phyloP scores from a whole-genome alignment of 2,888 invertebrate species.

The Andrena fulva region DNA sequence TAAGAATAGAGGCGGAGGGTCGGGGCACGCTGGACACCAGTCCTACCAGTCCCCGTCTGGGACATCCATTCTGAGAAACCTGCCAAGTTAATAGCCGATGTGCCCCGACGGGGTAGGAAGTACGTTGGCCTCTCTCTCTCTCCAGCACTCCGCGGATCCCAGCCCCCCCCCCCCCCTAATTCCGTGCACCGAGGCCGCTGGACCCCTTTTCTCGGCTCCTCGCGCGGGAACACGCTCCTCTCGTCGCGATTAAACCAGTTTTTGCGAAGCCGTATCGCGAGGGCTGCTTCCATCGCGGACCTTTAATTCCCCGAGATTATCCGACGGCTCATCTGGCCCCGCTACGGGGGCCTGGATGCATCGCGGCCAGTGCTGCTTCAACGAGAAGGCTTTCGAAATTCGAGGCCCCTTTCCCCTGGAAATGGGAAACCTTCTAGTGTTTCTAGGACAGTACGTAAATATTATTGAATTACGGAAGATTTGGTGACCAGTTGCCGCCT shows the following conservation, averaged over 20 bases:
- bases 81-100: slow-evolving; percentile 74
- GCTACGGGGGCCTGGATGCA: not conserved
- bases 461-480: too few relatives aligned
- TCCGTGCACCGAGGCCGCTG: slow-evolving; percentile 3
- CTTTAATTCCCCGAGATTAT: slow-evolving; percentile 35
- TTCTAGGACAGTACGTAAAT: too few relatives aligned
- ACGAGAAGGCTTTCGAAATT: not conserved
- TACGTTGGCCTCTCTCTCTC: slow-evolving; percentile 61
- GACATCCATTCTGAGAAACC: slow-evolving; percentile 75
- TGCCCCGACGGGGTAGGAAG: slow-evolving; percentile 69
- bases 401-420: not conserved
- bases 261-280: slow-evolving; percentile 33
- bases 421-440: not conserved
- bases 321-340: slow-evolving; percentile 18
- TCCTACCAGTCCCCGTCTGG: slow-evolving; percentile 67
- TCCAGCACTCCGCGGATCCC: not conserved
- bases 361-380: not conserved
- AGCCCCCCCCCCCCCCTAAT: slow-evolving; percentile 38
- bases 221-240: not conserved
- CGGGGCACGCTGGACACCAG: slow-evolving; percentile 54
- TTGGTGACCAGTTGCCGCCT: too few relatives aligned
- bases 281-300: not conserved
- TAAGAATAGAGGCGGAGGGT: slow-evolving; percentile 63
- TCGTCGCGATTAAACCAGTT: slow-evolving; percentile 39
- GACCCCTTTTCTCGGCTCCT: not conserved